These are phyloP conservation scores for Chrysopa pallens DNA, from an alignment of 1,140 invertebrate genomes.

Conservation along the genomic window DNA sequence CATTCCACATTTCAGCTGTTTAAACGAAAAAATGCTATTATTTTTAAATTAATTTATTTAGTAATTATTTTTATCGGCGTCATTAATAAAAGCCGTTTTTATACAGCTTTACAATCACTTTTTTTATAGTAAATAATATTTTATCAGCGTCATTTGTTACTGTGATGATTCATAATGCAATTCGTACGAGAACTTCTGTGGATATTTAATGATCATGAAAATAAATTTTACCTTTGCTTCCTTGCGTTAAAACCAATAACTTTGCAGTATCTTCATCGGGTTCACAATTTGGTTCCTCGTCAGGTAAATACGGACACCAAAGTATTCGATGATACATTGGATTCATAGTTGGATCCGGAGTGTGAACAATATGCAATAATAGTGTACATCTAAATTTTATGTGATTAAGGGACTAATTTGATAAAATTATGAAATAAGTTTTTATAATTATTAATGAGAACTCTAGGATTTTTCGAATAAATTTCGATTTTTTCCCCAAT, in stretches of 20 bases:
- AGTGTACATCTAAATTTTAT: slow-evolving; percentile 19
- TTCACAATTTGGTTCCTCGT: slow-evolving; percentile 33
- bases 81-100: too few species aligned
- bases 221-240: slow-evolving; percentile 42
- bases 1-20: slow-evolving; percentile 43
- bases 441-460: too few species aligned
- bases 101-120: too few species aligned
- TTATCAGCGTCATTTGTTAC: too few species aligned
- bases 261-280: slow-evolving; percentile 53
- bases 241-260: slow-evolving; percentile 63
- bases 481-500: too few species aligned
- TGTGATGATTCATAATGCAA: too few species aligned
- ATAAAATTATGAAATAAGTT: neutral
- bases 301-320: slow-evolving; percentile 84
- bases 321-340: slow-evolving; percentile 50
- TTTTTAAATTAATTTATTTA: slow-evolving; percentile 2
- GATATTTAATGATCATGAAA: slow-evolving; percentile 19
- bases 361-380: slow-evolving; percentile 32
- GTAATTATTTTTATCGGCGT: neutral
- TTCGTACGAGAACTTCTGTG: slow-evolving; percentile 3
- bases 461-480: too few species aligned
- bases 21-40: slow-evolving; percentile 8
- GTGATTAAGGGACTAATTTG: slow-evolving; percentile 5
- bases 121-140: too few species aligned
- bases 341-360: slow-evolving; percentile 19